Conservation (phyloP, 1,140 invertebrate genomes). For the Zaprionus africanus region DNA sequence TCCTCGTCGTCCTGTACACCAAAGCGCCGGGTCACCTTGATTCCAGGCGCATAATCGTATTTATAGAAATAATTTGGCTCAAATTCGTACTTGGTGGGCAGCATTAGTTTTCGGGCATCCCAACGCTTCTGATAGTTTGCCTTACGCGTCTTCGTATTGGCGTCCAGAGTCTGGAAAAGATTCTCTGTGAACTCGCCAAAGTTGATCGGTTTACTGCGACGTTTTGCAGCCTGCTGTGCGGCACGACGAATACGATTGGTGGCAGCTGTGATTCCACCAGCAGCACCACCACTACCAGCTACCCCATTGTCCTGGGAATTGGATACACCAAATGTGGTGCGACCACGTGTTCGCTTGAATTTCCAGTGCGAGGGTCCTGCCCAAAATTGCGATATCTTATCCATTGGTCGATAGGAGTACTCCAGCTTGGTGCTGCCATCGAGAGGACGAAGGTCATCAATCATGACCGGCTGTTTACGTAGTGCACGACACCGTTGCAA, state of each 20-base stretch:
- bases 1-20: conserved; percentile 50
- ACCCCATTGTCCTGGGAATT: conserved; percentile 26
- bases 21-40: conserved; percentile 48
- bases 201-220: conserved; percentile 49
- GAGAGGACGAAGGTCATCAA: conserved; percentile 78
- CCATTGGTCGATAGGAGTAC: conserved; percentile 82
- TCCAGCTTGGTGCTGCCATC: conserved; percentile 74
- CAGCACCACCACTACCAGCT: neutral
- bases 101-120: conserved; percentile 75
- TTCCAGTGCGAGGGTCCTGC: conserved; percentile 84
- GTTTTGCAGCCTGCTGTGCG: conserved; percentile 39
- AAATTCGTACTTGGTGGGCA: conserved; percentile 74
- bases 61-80: conserved; percentile 60
- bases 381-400: conserved; percentile 83
- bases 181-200: conserved; percentile 62
- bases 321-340: conserved; percentile 41
- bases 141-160: conserved; percentile 64
- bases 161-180: conserved; percentile 60
- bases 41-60: conserved; percentile 67
- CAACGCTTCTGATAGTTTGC: conserved; percentile 80
- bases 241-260: neutral
- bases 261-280: conserved; percentile 17
- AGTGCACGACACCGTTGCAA: conserved; percentile 71
- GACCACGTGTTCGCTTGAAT: conserved; percentile 65
- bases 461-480: conserved; percentile 63